These are phyloP conservation scores for Hydrolagus colliei DNA, from an alignment of 2,797 vertebrate species.

Conservation along the genomic window DNA sequence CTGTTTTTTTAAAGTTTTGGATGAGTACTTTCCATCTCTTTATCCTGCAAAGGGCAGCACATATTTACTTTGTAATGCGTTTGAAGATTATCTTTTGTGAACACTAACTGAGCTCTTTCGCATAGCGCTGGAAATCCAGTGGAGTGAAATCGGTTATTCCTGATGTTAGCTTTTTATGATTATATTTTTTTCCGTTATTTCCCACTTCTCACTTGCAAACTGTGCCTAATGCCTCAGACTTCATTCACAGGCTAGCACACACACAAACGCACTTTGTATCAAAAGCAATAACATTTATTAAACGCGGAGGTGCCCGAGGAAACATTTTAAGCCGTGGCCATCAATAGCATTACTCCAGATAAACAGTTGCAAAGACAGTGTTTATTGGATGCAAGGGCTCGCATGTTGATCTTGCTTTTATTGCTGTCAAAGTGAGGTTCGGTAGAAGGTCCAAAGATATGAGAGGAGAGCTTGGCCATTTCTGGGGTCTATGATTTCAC, in stretches of 20 bases:
- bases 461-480: neutral
- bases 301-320: neutral
- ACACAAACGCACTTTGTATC: neutral
- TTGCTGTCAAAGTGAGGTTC: neutral
- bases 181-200: too few relatives aligned
- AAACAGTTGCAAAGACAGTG: constrained; percentile 16
- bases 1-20: too few relatives aligned
- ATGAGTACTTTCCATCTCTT: too few relatives aligned
- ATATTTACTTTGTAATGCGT: too few relatives aligned
- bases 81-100: too few relatives aligned
- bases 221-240: neutral
- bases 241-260: neutral
- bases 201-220: too few relatives aligned
- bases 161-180: too few relatives aligned
- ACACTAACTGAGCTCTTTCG: too few relatives aligned
- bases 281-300: neutral
- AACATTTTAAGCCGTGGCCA: neutral
- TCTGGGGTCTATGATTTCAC: constrained; percentile 18
- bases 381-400: constrained; percentile 24
- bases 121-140: too few relatives aligned
- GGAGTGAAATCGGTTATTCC: too few relatives aligned
- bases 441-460: neutral
- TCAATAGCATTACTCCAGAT: constrained; percentile 30
- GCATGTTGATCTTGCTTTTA: constrained; percentile 18
- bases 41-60: too few relatives aligned